Base-by-base conservation (phyloP, 64 coral and sea anemone genomes). In the Pocillopora verrucosa region DNA sequence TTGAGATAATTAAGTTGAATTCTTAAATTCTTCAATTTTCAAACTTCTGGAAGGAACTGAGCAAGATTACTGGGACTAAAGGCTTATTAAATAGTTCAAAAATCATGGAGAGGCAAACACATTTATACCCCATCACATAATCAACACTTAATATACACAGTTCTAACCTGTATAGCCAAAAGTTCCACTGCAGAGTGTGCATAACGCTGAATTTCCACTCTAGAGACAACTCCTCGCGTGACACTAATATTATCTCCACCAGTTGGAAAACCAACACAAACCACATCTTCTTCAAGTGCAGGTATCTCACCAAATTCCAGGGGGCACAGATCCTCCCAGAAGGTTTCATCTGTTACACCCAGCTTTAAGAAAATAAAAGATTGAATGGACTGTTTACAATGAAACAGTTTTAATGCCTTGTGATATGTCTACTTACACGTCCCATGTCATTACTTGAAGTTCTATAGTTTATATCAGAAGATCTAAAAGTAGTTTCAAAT, bases 231-330 rank as follows among this genome's bases (percentile, higher is more conserved):
- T 15, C 95, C 95, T 79, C 95, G 80, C 14, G 95, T 96, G 60
- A 96, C 91, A 58, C 95, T 96, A 16, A 96, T 96, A 45, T 96
- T 96, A 75, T 96, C 95, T 70, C 95, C 95, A 59, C 95, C 95
- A 69, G 95, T 96, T 6, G 95, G 95, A 68, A 96, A 96, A 63
- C 95, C 95, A 70, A 96, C 95, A 79, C 95, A 96, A 16, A 96
- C 95, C 51, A 96, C 95, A 93, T 96, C 95, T 51, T 96, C 95
- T 62, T 96, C 95, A 19, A 96, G 84, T 13, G 90, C 89, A 69
- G 95, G 95, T 19, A 96, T 87, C 17, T 93, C 67, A 12, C 95
- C 95, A 91, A 96, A 96, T 16, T 92, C 81, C 76, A 96, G 82
- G 45, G 95, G 95, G 88, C 90, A 92, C 9, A 96, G 72, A 61